phyloP scores from a whole-genome alignment of 1,140 invertebrate species.

The Bombus polaris region DNA sequence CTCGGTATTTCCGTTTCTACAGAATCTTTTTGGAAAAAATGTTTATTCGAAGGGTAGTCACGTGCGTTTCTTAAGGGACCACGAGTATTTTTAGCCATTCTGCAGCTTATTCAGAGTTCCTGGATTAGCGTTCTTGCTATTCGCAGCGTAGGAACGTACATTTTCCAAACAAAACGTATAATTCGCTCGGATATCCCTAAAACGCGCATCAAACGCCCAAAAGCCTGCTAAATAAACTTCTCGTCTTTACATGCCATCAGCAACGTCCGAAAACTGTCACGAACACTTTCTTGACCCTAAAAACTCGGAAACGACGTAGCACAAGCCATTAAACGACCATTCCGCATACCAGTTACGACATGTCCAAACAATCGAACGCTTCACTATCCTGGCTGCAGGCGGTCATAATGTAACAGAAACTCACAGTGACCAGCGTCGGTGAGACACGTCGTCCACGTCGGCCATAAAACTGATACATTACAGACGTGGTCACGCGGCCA shows the following conservation, averaged over 20 bases:
- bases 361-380: background rate
- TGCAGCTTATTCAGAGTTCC: no score
- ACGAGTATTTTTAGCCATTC: no score
- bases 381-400: background rate
- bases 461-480: constrained; percentile 26
- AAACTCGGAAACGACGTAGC: background rate
- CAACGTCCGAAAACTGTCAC: background rate
- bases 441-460: background rate
- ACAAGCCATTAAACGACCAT: background rate
- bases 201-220: no score
- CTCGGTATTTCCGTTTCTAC: background rate
- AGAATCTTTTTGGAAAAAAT: no score
- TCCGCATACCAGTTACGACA: background rate
- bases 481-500: constrained; percentile 17
- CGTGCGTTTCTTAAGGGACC: no score
- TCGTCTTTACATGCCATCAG: background rate
- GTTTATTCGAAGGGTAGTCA: no score
- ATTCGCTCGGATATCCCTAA: no score
- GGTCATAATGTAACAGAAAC: background rate
- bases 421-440: background rate
- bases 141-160: no score
- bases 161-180: no score
- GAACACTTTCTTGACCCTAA: background rate
- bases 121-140: no score
- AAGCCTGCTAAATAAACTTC: no score